Evolutionary conservation across 2,888 invertebrate species (phyloP).

Genomic region (Dendrolimus pini): DNA sequence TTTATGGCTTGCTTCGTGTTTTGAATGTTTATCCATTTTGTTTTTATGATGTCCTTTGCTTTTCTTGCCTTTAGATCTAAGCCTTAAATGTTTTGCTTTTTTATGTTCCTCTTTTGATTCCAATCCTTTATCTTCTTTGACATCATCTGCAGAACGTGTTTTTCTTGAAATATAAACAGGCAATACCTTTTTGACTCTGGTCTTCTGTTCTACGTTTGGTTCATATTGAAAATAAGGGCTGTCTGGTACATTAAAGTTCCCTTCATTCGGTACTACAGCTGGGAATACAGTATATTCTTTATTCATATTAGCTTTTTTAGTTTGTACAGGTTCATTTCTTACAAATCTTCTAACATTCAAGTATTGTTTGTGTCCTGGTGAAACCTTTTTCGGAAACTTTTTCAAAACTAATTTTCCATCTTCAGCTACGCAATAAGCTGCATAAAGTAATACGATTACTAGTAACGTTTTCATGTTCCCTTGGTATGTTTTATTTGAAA

Average conservation of each 20-base stretch:
- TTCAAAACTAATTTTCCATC: conserved; percentile 13
- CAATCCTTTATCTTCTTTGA: conserved; percentile 1
- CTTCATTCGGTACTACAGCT: conserved; percentile 9
- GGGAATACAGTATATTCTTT: conserved; percentile 41
- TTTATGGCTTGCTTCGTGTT: not conserved
- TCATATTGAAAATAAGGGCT: conserved; percentile 36
- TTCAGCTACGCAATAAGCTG: conserved; percentile 16
- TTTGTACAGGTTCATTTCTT: conserved; percentile 10
- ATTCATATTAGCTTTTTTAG: conserved; percentile 6
- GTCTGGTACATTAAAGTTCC: conserved; percentile 22
- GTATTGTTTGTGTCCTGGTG: conserved; percentile 25
- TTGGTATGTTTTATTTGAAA: not conserved
- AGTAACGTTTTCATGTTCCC: conserved; percentile 32
- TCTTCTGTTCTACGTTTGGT: conserved; percentile 19
- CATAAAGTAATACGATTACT: conserved; percentile 22
- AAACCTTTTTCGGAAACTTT: conserved; percentile 29
- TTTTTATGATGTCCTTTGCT: not conserved
- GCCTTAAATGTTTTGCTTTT: too few relatives aligned
- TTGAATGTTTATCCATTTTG: not conserved
- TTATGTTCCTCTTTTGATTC: too few relatives aligned
- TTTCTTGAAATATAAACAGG: conserved; percentile 24
- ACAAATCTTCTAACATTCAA: conserved; percentile 34
- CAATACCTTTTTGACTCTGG: conserved; percentile 40
- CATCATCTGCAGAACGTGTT: conserved; percentile 24
- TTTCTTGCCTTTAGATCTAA: not conserved